Percentiles rank a stretch among this genome's conserved stretches.
These are phyloP conservation scores for Ypsolopha sequella DNA, from an alignment of 2,888 invertebrate genomes.

Conservation along the genomic window DNA sequence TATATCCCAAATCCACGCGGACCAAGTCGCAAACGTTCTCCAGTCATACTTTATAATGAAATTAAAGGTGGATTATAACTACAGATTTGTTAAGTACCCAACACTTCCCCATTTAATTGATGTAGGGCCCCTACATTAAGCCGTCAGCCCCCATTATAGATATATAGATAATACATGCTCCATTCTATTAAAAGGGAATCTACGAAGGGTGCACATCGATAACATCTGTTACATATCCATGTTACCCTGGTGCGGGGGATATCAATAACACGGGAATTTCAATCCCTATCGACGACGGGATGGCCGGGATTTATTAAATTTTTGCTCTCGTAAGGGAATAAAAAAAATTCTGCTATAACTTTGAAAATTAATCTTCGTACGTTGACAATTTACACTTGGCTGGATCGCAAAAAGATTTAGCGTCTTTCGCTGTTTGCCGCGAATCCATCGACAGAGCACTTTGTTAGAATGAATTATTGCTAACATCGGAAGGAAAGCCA, in stretches of 20 bases:
- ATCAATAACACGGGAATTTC: conserved; percentile 20
- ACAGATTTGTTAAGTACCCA: too few species aligned
- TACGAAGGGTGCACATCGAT: conserved; percentile 1
- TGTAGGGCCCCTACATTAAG: too few species aligned
- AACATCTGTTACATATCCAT: conserved; percentile 11
- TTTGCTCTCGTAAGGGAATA: background rate
- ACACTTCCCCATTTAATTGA: too few species aligned
- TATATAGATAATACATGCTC: conserved; percentile 4
- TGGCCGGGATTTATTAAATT: background rate
- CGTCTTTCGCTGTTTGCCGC: conserved; percentile 13
- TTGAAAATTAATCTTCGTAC: background rate
- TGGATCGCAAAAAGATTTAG: conserved; percentile 2
- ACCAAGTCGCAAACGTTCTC: too few species aligned
- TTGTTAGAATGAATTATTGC: conserved; percentile 46
- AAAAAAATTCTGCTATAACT: background rate
- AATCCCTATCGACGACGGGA: conserved; percentile 4
- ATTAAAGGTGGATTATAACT: too few species aligned
- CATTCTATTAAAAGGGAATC: conserved; percentile 8
- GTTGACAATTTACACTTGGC: conserved; percentile 2
- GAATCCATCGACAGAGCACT: conserved; percentile 23
- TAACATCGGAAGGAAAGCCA: conserved; percentile 39
- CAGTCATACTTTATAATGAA: too few species aligned
- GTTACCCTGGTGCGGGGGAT: conserved; percentile 18
- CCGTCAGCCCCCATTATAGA: too few species aligned
- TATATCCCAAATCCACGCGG: too few species aligned